phyloP scores from a whole-genome alignment of 2,888 invertebrate species.

The Lycia hirtaria region DNA sequence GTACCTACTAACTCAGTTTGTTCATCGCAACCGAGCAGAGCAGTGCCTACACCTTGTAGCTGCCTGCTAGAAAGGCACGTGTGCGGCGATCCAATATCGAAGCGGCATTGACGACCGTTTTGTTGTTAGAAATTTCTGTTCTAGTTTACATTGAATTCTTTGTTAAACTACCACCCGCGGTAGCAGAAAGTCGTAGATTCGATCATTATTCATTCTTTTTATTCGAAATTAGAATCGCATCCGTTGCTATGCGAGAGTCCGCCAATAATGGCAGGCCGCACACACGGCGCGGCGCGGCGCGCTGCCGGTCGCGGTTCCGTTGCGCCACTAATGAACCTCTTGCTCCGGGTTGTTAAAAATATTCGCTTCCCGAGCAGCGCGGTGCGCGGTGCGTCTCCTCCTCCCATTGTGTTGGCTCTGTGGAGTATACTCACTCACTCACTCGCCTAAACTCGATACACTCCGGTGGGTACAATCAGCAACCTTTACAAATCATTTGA shows the following conservation, averaged over 20 bases:
- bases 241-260: neutral
- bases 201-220: neutral
- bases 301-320: constrained; percentile 15
- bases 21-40: no score
- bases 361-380: constrained; percentile 38
- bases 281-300: neutral
- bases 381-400: neutral
- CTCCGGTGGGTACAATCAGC: no score
- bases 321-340: constrained; percentile 43
- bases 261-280: neutral
- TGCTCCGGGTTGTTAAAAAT: constrained; percentile 47
- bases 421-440: neutral
- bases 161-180: constrained; percentile 1
- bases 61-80: no score
- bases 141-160: no score
- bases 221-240: neutral
- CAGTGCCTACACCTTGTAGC: no score
- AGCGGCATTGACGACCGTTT: no score
- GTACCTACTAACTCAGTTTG: no score
- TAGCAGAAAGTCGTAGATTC: neutral
- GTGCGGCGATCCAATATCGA: no score
- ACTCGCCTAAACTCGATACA: no score
- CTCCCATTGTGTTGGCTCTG: neutral
- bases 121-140: no score
- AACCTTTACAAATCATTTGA: no score